Percentiles rank a stretch among this genome's conserved stretches.
Conservation (phyloP, 1,140 invertebrate genomes). For the Heterodera schachtii region DNA sequence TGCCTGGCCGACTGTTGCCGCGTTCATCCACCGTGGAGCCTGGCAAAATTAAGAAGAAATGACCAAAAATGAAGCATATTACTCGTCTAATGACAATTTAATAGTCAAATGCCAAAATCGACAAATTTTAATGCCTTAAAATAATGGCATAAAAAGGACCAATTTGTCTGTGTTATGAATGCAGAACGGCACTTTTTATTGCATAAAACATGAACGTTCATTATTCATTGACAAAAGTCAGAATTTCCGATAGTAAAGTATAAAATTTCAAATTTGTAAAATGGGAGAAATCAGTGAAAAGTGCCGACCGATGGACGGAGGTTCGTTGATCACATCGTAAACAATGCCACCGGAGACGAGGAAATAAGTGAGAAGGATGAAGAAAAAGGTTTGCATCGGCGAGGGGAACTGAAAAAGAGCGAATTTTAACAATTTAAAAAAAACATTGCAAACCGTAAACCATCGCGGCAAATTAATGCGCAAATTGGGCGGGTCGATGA, state of each 20-base stretch:
- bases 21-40: conserved; percentile 20
- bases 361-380: conserved; percentile 91
- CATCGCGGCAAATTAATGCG: conserved; percentile 49
- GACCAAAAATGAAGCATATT: neutral
- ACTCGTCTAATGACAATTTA: neutral
- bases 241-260: too few species aligned
- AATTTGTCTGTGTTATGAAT: too few species aligned
- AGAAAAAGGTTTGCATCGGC: conserved; percentile 86
- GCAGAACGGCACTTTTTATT: too few species aligned
- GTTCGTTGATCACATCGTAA: conserved; percentile 59
- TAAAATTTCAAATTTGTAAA: too few species aligned
- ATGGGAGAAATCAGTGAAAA: conserved; percentile 38
- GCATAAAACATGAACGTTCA: too few species aligned
- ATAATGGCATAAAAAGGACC: too few species aligned
- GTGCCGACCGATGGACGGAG: conserved; percentile 54
- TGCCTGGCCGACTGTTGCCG: conserved; percentile 18
- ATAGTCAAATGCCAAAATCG: neutral
- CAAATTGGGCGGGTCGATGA: conserved; percentile 50
- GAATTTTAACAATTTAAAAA: neutral
- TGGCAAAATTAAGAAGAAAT: conserved; percentile 9
- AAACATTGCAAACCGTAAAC: conserved; percentile 37
- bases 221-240: too few species aligned
- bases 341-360: conserved; percentile 90
- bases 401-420: conserved; percentile 76
- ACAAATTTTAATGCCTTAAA: too few species aligned